Evolutionary conservation across 2,797 vertebrate genomes (phyloP).

Genomic region (Mus minutoides): DNA sequence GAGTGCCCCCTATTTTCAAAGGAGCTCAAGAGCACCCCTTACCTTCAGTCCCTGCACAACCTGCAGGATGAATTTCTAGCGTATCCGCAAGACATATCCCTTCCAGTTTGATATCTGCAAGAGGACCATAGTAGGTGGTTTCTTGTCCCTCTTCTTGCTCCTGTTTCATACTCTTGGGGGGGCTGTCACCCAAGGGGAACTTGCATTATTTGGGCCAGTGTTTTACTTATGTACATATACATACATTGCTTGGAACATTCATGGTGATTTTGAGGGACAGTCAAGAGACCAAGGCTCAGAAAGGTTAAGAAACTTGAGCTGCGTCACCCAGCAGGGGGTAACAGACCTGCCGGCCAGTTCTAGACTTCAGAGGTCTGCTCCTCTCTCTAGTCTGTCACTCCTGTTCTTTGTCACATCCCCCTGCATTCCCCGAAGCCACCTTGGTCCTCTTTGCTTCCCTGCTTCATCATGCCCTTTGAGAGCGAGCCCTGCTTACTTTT

Average conservation of each 20-base stretch:
- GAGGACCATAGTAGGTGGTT: background rate
- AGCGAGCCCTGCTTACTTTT: background rate
- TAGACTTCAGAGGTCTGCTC: background rate
- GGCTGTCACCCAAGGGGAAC: background rate
- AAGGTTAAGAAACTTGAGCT: background rate
- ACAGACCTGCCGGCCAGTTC: background rate
- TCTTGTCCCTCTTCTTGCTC: background rate
- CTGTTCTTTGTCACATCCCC: background rate
- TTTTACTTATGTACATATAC: background rate
- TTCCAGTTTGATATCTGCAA: background rate
- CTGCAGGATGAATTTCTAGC: background rate
- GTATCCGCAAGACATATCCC: background rate
- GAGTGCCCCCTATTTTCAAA: background rate
- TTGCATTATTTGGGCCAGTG: background rate
- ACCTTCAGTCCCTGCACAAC: background rate
- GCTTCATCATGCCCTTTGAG: background rate
- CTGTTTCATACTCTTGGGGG: background rate
- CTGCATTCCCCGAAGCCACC: background rate
- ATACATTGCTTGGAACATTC: background rate
- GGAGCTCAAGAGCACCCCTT: background rate
- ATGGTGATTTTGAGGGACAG: background rate
- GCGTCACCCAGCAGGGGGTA: background rate
- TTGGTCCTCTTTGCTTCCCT: background rate
- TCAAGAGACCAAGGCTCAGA: conserved; percentile 18
- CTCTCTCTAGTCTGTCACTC: background rate